Conservation (phyloP, 2,113 vertebrate genomes). For the Seriola aureovittata region DNA sequence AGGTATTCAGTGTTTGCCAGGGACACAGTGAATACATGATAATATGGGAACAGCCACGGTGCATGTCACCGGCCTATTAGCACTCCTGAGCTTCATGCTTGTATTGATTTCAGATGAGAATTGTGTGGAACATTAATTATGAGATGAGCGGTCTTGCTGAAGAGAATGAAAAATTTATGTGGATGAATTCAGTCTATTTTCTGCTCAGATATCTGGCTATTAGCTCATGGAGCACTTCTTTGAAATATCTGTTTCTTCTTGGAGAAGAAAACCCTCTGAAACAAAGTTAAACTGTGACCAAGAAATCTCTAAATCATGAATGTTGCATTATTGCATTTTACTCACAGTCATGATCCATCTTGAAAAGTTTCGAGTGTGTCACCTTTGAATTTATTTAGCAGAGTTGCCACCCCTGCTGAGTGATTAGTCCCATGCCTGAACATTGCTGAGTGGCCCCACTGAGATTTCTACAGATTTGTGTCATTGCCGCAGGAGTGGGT, state of each 20-base stretch:
- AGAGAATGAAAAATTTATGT: background rate
- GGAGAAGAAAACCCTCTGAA: background rate
- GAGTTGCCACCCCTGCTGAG: conserved; percentile 55
- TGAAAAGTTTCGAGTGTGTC: conserved; percentile 28
- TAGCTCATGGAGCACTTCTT: background rate
- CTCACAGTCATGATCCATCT: conserved; percentile 32
- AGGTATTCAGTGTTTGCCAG: background rate
- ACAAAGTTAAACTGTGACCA: background rate
- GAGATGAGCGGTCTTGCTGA: background rate
- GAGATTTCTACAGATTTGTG: conserved; percentile 55
- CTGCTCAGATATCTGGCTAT: background rate
- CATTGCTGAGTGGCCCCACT: conserved; percentile 42
- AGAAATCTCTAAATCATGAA: conserved; percentile 1
- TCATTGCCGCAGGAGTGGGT: conserved; percentile 25
- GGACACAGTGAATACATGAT: background rate
- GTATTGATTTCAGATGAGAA: background rate
- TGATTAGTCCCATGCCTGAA: conserved; percentile 59
- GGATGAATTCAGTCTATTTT: background rate
- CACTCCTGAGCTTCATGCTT: background rate
- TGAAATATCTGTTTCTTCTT: conserved; percentile 9
- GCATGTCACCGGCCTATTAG: background rate
- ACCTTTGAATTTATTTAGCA: conserved; percentile 46
- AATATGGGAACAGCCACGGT: background rate
- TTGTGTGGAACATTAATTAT: background rate
- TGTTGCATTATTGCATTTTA: conserved; percentile 7